phyloP scores from a whole-genome alignment of 2,113 vertebrate genomes.

The Mesoclemmys tuberculata region DNA sequence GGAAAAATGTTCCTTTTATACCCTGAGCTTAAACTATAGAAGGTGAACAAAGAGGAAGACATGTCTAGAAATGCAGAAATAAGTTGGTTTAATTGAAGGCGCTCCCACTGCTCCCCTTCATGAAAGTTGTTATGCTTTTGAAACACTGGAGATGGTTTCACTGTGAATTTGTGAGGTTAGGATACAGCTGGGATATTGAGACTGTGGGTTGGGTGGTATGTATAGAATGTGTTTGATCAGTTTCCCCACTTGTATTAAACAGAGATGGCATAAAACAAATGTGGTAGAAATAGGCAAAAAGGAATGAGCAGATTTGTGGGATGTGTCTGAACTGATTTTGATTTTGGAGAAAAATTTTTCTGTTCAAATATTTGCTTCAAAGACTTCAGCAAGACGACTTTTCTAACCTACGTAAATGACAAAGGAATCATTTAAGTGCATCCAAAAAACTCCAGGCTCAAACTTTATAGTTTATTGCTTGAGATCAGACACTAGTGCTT shows the following conservation, averaged over 20 bases:
- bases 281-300: slow-evolving; percentile 63
- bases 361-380: slow-evolving; percentile 29
- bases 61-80: slow-evolving; percentile 48
- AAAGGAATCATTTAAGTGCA: background rate
- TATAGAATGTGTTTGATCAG: slow-evolving; percentile 84
- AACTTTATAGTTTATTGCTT: background rate
- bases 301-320: slow-evolving; percentile 48
- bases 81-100: slow-evolving; percentile 58
- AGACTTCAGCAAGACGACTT: slow-evolving; percentile 12
- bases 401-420: slow-evolving; percentile 23
- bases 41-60: slow-evolving; percentile 51
- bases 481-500: background rate
- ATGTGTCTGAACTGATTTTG: slow-evolving; percentile 65
- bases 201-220: slow-evolving; percentile 79
- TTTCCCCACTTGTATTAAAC: slow-evolving; percentile 73
- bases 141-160: slow-evolving; percentile 74
- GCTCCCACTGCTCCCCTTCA: slow-evolving; percentile 63
- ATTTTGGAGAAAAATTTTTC: slow-evolving; percentile 11
- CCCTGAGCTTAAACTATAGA: slow-evolving; percentile 32
- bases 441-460: slow-evolving; percentile 7
- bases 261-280: slow-evolving; percentile 70
- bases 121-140: slow-evolving; percentile 69
- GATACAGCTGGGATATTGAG: slow-evolving; percentile 75
- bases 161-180: slow-evolving; percentile 77
- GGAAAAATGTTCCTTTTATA: slow-evolving; percentile 22